Base-by-base conservation (phyloP, 2,797 vertebrate genomes). In the Karalla daura region DNA sequence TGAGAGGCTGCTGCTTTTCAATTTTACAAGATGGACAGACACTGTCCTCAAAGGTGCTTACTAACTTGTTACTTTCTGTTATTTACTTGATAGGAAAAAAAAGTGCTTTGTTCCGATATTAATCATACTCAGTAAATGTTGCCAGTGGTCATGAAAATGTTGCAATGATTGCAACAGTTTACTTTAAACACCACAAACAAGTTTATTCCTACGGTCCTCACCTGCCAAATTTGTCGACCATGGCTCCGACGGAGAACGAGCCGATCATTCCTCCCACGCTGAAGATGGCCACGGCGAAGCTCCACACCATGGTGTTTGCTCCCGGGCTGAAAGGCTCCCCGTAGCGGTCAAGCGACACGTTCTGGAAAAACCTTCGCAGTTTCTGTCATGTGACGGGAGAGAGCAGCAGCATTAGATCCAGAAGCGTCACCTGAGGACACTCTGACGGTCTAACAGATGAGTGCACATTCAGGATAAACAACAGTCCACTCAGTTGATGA, bases 201-300 rank as follows among this genome's bases (percentile, higher is more conserved):
- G 11, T 44, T 23, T 17, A 3, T 25, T 35, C 23, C 33, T 21
- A 23, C 33, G 44, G 24, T 52, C 46, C 91, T 88, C 71, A 99
- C 98, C 96, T 97, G 85, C 97, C 98, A 85, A 98, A 97, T 63
- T 87, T 93, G 86, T 95, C 93, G 78, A 96, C 96, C 2, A 99
- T 82, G 18, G 83, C 79, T 40, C 96, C 94, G 1, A 98, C 96
- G 1, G 93, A 95, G 69, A 98, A 94, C 21, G 97, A 96, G 1
- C 98, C 96, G 0, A 94, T 65, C 97, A 99, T 99, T 5, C 98
- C 96, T n/a, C 98, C 98, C 2, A 95, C 94, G 0, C 96, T 96
- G 90, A 99, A 99, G 69, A 99, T 95, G 43, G 97, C 94, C 70
- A 98, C 96, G 2, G 96, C 92, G 44, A 98, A 75, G 5, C 96